Base-by-base conservation (phyloP, 2,888 invertebrate species). In the Tupiocoris notatus region DNA sequence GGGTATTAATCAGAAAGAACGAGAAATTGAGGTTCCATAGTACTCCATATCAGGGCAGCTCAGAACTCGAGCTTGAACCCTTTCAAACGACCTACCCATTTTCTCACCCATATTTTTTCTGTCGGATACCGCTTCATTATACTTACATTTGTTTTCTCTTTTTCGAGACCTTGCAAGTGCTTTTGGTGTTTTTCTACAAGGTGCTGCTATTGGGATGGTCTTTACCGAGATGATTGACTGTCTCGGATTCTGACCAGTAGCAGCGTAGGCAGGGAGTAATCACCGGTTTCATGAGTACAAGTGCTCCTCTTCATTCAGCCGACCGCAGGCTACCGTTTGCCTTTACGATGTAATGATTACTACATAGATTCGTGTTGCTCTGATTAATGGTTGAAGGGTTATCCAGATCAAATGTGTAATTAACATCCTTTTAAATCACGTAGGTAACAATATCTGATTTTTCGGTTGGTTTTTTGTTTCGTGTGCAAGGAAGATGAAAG, bases 111-210 rank as follows among this genome's bases (percentile, higher is more conserved):
- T 70, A 58, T 70, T 25, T 59, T 20, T 9, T n/a, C 39, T 59
- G 24, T 7, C 3, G 39, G 39, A 39, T 39, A 39, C 39, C 39
- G 23, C 70, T 70, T 70, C 70, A 70, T 70, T 70, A 70, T 70
- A 70, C 59, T 70, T 70, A 70, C 70, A 70, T 70, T 70, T 57
- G 70, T 70, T 59, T 70, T 70, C 70, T 70, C 70, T 70, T 70
- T 70, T 70, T 70, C 12, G 56, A 16, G 57, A 66, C n/a, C 17
- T 17, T 21, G 57, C 16, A 67, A 3, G 17, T 21, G 56, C 18
- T 39, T 39, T 39, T 39, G 39, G 39, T 3, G 6, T 39, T 39
- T 39, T 39, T 39, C 12, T 39, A 39, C 39, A 12, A n/a, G 67
- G 9, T 67, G 67, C 67, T 67, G 56, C 67, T 23, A 56, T 67